Percentiles rank a stretch among this genome's conserved stretches.
phyloP scores from a whole-genome alignment of 1,140 invertebrate species.

The Chironomus striatipennis region DNA sequence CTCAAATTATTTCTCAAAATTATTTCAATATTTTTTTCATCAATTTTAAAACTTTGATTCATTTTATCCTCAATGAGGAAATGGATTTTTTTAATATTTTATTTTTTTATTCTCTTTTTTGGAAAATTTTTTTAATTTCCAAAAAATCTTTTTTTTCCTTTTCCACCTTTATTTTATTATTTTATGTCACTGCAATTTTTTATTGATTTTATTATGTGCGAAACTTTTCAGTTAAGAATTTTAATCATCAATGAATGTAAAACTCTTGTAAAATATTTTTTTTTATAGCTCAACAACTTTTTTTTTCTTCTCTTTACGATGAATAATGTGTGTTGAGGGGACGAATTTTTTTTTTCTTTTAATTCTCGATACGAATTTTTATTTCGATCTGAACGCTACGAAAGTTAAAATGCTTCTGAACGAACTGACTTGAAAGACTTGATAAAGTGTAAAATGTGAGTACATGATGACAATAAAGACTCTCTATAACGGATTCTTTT shows the following conservation, averaged over 20 bases:
- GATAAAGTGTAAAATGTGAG: background rate
- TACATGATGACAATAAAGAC: background rate
- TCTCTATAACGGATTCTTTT: background rate
- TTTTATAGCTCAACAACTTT: conserved; percentile 19
- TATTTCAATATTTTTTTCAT: background rate
- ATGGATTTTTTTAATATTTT: background rate
- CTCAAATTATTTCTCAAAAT: background rate
- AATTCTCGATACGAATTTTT: background rate
- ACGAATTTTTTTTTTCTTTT: background rate
- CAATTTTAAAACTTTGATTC: background rate
- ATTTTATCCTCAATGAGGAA: conserved; percentile 8
- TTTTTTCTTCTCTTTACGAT: conserved; percentile 2
- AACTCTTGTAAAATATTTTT: too few species aligned
- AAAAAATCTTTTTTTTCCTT: background rate
- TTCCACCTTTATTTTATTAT: background rate
- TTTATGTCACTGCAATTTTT: background rate
- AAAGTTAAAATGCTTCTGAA: background rate
- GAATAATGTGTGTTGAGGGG: background rate
- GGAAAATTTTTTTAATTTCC: conserved; percentile 9
- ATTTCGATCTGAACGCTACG: background rate
- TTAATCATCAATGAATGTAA: too few species aligned
- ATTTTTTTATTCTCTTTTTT: background rate
- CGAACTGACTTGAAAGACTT: background rate
- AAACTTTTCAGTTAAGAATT: too few species aligned
- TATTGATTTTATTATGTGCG: background rate